These are phyloP conservation scores for Melopsittacus undulatus DNA, from an alignment of 2,797 vertebrate species.

Conservation along the genomic window DNA sequence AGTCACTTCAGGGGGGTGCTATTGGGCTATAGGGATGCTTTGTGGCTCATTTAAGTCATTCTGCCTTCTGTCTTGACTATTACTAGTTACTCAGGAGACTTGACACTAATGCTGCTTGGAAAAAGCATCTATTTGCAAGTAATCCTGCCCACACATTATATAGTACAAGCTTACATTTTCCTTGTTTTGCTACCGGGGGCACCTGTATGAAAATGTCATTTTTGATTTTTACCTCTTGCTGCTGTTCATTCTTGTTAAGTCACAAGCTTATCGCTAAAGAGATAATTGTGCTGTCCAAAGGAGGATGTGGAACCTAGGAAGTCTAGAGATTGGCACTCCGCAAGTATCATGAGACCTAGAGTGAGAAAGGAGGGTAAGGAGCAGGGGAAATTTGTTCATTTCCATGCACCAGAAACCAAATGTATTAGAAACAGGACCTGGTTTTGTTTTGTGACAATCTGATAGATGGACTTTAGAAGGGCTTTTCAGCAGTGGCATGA, in stretches of 20 bases:
- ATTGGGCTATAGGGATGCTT: background rate
- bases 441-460: background rate
- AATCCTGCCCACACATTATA: background rate
- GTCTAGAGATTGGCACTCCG: background rate
- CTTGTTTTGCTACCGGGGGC: background rate
- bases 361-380: background rate
- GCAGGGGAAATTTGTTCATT: background rate
- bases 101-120: background rate
- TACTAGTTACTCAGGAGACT: background rate
- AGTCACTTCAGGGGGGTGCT: background rate
- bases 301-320: background rate
- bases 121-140: background rate
- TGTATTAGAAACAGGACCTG: background rate
- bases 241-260: background rate
- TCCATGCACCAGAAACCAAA: background rate
- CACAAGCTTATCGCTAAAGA: background rate
- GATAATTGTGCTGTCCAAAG: background rate
- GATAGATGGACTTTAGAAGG: background rate
- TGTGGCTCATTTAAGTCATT: background rate
- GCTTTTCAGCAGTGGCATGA: background rate
- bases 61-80: background rate
- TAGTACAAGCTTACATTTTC: background rate
- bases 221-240: slow-evolving; percentile 12
- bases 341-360: background rate
- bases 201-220: slow-evolving; percentile 35